Conservation (phyloP, 1,140 invertebrate species). For the Anadara kagoshimensis region DNA sequence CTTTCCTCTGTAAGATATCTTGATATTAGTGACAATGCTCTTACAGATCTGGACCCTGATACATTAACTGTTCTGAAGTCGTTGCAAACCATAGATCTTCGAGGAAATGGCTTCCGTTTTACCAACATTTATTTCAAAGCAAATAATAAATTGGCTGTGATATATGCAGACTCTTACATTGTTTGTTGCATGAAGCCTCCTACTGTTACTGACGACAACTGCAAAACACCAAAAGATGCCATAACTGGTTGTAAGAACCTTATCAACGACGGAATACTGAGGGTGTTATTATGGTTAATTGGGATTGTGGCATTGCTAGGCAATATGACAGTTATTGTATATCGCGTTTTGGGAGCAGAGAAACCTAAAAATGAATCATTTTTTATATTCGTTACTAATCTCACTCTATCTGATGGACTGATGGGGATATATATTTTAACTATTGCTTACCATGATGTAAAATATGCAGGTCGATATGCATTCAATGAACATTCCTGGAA, state of each 20-base stretch:
- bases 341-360: conserved; percentile 12
- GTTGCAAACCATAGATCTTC: too few relatives aligned
- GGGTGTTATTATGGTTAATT: conserved; percentile 43
- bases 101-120: too few relatives aligned
- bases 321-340: conserved; percentile 46
- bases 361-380: too few relatives aligned
- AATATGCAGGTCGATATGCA: too few relatives aligned
- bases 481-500: too few relatives aligned
- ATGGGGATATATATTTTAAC: too few relatives aligned
- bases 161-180: conserved; percentile 39
- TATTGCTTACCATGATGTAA: too few relatives aligned
- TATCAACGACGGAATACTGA: conserved; percentile 25
- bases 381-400: too few relatives aligned
- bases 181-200: conserved; percentile 47
- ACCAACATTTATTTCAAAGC: too few relatives aligned
- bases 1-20: neutral
- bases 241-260: conserved; percentile 53
- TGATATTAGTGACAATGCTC: conserved; percentile 15
- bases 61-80: conserved; percentile 13
- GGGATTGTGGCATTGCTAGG: conserved; percentile 44
- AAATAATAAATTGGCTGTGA: neutral
- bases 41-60: conserved; percentile 15
- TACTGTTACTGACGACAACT: conserved; percentile 19
- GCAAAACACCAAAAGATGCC: conserved; percentile 34
- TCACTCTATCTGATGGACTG: too few relatives aligned